A percentile compares a stretch with the other conserved stretches of the same genome.
phyloP scores from a whole-genome alignment of 1,140 invertebrate genomes.

The Tetragonula clypearis region DNA sequence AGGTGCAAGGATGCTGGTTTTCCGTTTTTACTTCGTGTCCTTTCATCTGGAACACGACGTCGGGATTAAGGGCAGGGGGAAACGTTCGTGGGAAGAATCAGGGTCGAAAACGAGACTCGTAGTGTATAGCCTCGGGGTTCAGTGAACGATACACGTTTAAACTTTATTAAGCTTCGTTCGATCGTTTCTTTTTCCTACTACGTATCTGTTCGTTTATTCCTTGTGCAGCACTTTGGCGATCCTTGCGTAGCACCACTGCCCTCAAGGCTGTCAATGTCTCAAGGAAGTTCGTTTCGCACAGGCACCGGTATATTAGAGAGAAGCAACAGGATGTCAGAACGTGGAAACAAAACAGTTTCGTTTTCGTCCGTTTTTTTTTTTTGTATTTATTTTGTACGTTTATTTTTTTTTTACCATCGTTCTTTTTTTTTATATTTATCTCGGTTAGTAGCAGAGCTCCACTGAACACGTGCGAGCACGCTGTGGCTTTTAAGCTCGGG shows the following conservation, averaged over 20 bases:
- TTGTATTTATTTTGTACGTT: background rate
- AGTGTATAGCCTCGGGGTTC: background rate
- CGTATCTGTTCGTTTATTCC: background rate
- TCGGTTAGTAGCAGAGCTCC: background rate
- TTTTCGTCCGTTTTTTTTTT: background rate
- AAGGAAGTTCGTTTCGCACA: slow-evolving; percentile 13
- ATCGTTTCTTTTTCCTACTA: background rate
- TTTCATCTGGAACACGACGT: background rate
- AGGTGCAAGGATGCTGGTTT: background rate
- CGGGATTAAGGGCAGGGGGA: background rate
- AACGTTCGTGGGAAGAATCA: background rate
- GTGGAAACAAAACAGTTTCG: slow-evolving; percentile 12
- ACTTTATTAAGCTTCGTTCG: background rate
- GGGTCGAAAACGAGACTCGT: background rate
- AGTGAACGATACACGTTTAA: background rate
- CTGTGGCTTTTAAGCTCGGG: slow-evolving; percentile 10
- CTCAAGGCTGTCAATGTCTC: slow-evolving; percentile 24
- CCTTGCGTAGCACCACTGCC: background rate
- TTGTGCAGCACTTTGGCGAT: background rate
- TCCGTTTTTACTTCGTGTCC: too few relatives aligned
- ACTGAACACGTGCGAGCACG: background rate
- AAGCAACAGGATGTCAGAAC: background rate
- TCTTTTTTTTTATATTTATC: background rate
- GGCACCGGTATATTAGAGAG: slow-evolving; percentile 1
- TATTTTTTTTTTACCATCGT: background rate